Percentiles rank a stretch among this genome's conserved stretches.
These are phyloP conservation scores for Euura saliciscinereae DNA, from an alignment of 1,140 invertebrate genomes.

Conservation along the genomic window DNA sequence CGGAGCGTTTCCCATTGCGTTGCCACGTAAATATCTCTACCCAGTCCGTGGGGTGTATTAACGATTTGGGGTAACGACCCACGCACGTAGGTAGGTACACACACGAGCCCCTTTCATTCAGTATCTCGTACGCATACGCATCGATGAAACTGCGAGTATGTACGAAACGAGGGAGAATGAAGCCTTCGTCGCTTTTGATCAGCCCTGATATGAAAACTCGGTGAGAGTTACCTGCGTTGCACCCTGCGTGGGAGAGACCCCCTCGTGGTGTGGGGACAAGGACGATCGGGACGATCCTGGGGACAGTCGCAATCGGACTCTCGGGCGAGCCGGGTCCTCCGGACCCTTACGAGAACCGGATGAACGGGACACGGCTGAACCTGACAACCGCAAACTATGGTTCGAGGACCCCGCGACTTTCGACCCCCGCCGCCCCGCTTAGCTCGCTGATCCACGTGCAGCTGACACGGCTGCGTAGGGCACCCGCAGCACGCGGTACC, in stretches of 20 bases:
- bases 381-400: constrained; percentile 55
- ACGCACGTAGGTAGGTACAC: too few species aligned
- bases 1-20: too few species aligned
- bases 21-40: too few species aligned
- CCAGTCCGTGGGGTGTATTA: too few species aligned
- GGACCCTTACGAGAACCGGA: constrained; percentile 53
- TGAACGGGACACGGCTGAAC: constrained; percentile 56
- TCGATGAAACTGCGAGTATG: too few species aligned
- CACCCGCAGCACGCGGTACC: constrained; percentile 39
- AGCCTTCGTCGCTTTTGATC: too few species aligned
- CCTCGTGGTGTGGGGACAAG: constrained; percentile 45
- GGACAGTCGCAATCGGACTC: constrained; percentile 44
- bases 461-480: constrained; percentile 50
- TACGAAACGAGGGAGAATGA: too few species aligned
- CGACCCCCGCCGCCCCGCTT: constrained; percentile 40
- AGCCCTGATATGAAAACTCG: too few species aligned
- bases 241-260: constrained; percentile 37
- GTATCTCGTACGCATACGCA: too few species aligned
- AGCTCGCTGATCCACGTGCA: constrained; percentile 52
- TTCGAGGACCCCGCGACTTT: constrained; percentile 47
- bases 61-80: too few species aligned
- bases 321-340: constrained; percentile 44
- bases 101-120: too few species aligned
- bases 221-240: constrained; percentile 40
- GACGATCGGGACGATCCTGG: constrained; percentile 50